These are phyloP conservation scores for Neotragus moschatus DNA, from an alignment of 2,113 vertebrate species.

Conservation along the genomic window DNA sequence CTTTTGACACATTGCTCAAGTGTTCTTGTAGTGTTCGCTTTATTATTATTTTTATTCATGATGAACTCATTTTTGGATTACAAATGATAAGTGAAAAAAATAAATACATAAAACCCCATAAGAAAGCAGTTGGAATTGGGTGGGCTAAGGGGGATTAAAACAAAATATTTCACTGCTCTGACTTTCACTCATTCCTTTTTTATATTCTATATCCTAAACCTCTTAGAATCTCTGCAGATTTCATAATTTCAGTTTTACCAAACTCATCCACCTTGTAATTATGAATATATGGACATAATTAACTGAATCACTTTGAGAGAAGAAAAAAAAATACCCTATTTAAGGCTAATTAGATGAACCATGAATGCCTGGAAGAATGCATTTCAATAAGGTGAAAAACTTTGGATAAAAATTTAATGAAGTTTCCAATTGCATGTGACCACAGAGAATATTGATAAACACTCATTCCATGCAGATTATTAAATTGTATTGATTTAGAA, in stretches of 20 bases:
- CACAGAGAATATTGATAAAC: slow-evolving; percentile 74
- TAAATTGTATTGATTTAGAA: slow-evolving; percentile 79
- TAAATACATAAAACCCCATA: neutral
- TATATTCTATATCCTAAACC: slow-evolving; percentile 8
- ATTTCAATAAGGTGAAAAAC: slow-evolving; percentile 79
- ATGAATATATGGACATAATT: slow-evolving; percentile 74
- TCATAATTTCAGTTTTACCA: slow-evolving; percentile 78
- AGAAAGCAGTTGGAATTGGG: neutral
- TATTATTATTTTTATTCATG: neutral
- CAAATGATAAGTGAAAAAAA: neutral
- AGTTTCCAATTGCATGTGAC: slow-evolving; percentile 69
- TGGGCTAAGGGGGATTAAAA: neutral
- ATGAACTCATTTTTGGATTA: neutral
- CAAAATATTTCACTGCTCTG: neutral
- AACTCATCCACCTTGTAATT: slow-evolving; percentile 74
- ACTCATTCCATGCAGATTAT: slow-evolving; percentile 70
- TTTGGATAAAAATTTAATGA: slow-evolving; percentile 80
- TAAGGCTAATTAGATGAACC: slow-evolving; percentile 79
- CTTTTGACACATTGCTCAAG: neutral
- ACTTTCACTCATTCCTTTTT: neutral
- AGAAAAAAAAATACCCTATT: slow-evolving; percentile 68
- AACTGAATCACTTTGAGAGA: slow-evolving; percentile 76
- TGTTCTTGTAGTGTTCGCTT: neutral
- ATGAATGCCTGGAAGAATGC: slow-evolving; percentile 73
- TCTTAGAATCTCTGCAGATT: slow-evolving; percentile 69